Evolutionary conservation across 2,888 invertebrate species (phyloP), one percentile per base, ranked within the genome.

Genomic region (Cancer borealis): DNA sequence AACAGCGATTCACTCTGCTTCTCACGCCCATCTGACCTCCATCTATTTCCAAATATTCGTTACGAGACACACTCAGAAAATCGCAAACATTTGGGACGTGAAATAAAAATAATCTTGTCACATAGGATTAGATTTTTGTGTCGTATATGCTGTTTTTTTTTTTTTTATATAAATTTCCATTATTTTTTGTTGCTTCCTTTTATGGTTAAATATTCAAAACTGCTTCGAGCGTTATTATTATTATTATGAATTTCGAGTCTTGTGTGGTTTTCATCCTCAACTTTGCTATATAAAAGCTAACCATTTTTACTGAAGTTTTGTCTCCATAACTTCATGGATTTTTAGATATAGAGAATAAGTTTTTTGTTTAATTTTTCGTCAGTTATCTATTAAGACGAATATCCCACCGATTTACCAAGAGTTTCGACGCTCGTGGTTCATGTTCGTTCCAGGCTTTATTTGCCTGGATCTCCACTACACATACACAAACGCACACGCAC

Each of bases 11-110:
- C 30, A 30, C 79, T 6, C 73, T 8, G 73, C n/a, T 54, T 54
- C 73, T n/a, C 73, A 6, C 79, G 79, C 79, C 73, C 79, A 79
- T 79, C 30, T 79, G 3, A 79, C 79, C 79, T 66, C 66, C 66
- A 66, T 66, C 66, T 66, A 4, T 3, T n/a, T 21, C n/a, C n/a
- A 21, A 6, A 6, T 66, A 14, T 66, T n/a, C 66, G 12, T 66
- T 12, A 17, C 21, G 66, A 21, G 66, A n/a, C 66, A 66, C n/a
- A 17, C 4, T 4, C 21, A 66, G n/a, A 66, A 4, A n/a, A 66
- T n/a, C 21, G 66, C 66, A n/a, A n/a, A 8, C n/a, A 66, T 6
- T n/a, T 21, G 21, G n/a, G 6, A 66, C 60, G 17, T 14, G n/a
- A 66, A 66, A 66, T 66, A 49, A n/a, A n/a, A n/a, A 12, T 54